Conservation (phyloP, 2,797 vertebrate genomes). For the Notoglanidium macrostoma region DNA sequence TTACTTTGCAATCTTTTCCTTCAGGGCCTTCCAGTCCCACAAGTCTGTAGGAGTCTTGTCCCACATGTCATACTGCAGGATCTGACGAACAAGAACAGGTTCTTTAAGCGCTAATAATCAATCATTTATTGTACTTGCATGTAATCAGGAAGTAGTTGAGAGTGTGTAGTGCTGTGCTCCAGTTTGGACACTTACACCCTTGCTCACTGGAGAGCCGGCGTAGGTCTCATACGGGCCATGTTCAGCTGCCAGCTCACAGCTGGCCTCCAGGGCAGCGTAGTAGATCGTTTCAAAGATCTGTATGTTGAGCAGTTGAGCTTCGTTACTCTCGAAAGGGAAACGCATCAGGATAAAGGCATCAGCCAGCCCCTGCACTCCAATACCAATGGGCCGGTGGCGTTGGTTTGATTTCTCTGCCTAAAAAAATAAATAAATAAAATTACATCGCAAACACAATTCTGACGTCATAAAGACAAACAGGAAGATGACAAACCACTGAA, state of each 20-base stretch:
- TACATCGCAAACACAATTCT: background rate
- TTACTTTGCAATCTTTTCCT: slow-evolving; percentile 90
- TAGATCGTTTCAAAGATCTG: slow-evolving; percentile 99
- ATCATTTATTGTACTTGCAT: background rate
- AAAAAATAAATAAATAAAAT: background rate
- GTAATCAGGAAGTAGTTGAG: background rate
- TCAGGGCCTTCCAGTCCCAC: slow-evolving; percentile 88
- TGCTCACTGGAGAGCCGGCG: slow-evolving; percentile 88
- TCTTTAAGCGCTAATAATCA: background rate
- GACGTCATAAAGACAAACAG: background rate
- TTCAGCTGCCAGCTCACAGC: slow-evolving; percentile 86
- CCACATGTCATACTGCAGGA: slow-evolving; percentile 99
- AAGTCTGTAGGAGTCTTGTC: slow-evolving; percentile 85
- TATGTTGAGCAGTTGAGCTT: slow-evolving; percentile 90
- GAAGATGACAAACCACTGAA: background rate
- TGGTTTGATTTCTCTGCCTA: slow-evolving; percentile 88
- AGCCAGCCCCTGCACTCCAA: slow-evolving; percentile 93
- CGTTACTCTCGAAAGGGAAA: slow-evolving; percentile 87
- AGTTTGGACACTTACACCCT: slow-evolving; percentile 78
- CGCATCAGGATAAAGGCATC: slow-evolving; percentile 97
- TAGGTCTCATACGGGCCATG: slow-evolving; percentile 88
- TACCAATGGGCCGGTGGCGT: slow-evolving; percentile 91
- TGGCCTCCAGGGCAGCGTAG: slow-evolving; percentile 89
- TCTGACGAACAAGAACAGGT: slow-evolving; percentile 60
- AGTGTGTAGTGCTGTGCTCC: background rate